Evolutionary conservation across 2,888 invertebrate species (phyloP), one percentile per base, ranked within the genome.

Genomic region (Scrobipalpa costella): DNA sequence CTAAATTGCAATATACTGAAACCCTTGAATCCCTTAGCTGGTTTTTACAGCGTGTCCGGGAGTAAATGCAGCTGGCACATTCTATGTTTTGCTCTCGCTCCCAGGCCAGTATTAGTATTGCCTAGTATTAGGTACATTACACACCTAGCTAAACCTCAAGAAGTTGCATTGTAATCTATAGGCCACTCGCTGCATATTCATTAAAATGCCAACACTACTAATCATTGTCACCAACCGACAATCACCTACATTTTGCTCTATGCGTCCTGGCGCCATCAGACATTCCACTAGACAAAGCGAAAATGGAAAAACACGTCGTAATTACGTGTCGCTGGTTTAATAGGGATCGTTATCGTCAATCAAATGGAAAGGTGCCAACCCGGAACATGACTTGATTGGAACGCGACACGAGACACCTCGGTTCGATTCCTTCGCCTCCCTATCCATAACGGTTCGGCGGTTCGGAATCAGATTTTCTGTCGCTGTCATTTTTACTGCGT

Each of bases 331-430:
- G 47, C 27, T 33, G 21, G n/a, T 60, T 60, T 60, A 60, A 60
- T 60, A 49, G 60, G 33, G 27, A 33, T 40, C 21, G 27, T 59
- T 59, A 59, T 59, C 40, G 59, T 59, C 44, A 44, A 60, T 60
- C 60, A 49, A 60, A 60, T 60, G 49, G 60, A 60, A 60, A 60
- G 60, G 60, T 47, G 60, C 49, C 60, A 60, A 60, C 34, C 60
- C 49, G 60, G 60, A 60, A 60, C 47, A 27, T 11, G 44, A 27
- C 33, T 44, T 60, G 60, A 49, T 49, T 61, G 50, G 38, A 52
- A 47, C 47, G 44, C 44, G 58, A 40, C 55, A 55, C 55, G 55
- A 55, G 34, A 55, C 55, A 33, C 34, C 34, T 13, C n/a, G 50
- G 50, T 52, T 13, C 21, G 1, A 19, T 49, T 49, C 49, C 21